phyloP scores from a whole-genome alignment of 2,888 invertebrate genomes.

The Cyaniris semiargus region DNA sequence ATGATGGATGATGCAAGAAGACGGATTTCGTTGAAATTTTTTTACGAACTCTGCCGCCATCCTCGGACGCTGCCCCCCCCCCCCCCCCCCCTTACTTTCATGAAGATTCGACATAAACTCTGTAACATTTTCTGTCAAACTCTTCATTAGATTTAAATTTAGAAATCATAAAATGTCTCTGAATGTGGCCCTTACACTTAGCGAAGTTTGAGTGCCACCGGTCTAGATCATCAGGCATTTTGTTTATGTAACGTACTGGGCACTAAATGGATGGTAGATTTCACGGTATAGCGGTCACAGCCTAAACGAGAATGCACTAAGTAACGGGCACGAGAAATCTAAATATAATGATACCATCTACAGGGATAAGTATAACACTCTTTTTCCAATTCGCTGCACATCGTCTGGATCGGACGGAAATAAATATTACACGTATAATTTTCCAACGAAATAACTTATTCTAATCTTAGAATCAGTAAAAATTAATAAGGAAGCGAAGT shows the following conservation, averaged over 20 bases:
- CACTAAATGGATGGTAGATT: conserved; percentile 40
- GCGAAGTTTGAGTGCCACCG: conserved; percentile 35
- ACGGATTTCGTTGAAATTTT: too few species aligned
- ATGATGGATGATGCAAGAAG: too few species aligned
- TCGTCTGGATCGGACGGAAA: conserved; percentile 8
- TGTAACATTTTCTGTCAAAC: too few species aligned
- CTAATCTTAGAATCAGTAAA: conserved; percentile 13
- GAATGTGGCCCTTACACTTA: too few species aligned
- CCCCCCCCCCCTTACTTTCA: too few species aligned
- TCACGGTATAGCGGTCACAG: conserved; percentile 40
- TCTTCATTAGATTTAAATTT: too few species aligned
- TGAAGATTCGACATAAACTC: too few species aligned
- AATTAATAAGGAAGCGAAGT: conserved; percentile 20
- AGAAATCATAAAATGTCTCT: neutral
- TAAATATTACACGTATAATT: neutral
- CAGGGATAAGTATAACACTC: conserved; percentile 33
- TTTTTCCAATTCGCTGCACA: conserved; percentile 30
- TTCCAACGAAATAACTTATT: neutral
- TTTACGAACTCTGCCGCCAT: too few species aligned
- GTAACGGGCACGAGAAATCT: conserved; percentile 41
- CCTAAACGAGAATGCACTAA: conserved; percentile 41
- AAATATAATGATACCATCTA: conserved; percentile 38
- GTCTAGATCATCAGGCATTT: conserved; percentile 42
- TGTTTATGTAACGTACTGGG: conserved; percentile 41
- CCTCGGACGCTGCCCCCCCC: too few species aligned